Conservation (phyloP, 2,113 vertebrate species). For the Mustela lutreola region DNA sequence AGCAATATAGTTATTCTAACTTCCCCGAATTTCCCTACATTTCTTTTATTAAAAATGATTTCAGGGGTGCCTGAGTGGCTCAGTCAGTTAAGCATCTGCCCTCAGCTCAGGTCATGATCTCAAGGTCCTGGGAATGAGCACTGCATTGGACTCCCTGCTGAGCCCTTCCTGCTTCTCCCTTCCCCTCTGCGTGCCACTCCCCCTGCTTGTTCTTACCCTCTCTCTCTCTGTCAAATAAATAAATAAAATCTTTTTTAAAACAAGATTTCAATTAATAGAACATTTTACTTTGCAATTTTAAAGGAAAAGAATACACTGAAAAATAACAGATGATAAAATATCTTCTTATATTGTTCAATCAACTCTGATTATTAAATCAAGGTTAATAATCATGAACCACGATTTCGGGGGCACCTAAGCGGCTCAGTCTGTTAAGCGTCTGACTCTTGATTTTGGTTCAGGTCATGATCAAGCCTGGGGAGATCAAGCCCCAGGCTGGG, state of each 20-base stretch:
- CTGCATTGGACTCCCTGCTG: no score
- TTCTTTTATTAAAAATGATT: slow-evolving; percentile 55
- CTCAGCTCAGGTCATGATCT: neutral
- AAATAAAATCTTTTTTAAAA: neutral
- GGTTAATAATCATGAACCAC: neutral
- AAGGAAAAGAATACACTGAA: slow-evolving; percentile 53
- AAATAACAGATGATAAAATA: slow-evolving; percentile 1
- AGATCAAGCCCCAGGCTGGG: neutral
- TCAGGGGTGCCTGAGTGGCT: neutral
- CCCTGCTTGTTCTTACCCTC: neutral
- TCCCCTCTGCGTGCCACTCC: neutral
- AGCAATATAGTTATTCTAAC: slow-evolving; percentile 23
- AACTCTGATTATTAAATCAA: slow-evolving; percentile 39
- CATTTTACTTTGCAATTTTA: slow-evolving; percentile 31
- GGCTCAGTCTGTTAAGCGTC: neutral
- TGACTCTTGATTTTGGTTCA: neutral
- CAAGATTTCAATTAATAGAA: slow-evolving; percentile 1
- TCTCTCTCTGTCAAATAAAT: neutral
- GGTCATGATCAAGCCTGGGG: no score
- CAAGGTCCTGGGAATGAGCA: neutral
- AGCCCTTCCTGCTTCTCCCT: neutral
- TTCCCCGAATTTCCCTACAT: neutral
- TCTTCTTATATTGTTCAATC: slow-evolving; percentile 12
- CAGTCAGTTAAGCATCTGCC: neutral
- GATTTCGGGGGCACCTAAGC: neutral